phyloP scores from a whole-genome alignment of 2,113 vertebrate species.

The Silurus asotus region DNA sequence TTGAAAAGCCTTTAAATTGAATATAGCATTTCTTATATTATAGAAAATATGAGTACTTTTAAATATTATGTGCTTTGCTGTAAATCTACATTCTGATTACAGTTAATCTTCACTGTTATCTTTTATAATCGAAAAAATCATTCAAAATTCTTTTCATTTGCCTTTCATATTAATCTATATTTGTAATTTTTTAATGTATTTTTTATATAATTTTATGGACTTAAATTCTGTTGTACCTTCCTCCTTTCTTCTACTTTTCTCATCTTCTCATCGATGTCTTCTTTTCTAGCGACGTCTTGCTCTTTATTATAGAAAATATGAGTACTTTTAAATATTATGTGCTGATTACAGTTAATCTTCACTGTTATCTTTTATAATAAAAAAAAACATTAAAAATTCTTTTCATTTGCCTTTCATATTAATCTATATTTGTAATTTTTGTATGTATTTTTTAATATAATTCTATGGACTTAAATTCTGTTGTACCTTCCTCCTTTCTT shows the following conservation, averaged over 20 bases:
- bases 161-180: not conserved
- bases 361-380: not conserved
- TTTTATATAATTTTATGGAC: not conserved
- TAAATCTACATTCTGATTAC: not conserved
- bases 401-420: not conserved
- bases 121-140: not conserved
- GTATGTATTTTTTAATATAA: not conserved
- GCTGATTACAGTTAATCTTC: not conserved
- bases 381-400: not conserved
- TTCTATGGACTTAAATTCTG: not conserved
- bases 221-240: conserved; percentile 62
- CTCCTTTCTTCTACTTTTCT: conserved; percentile 69
- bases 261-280: conserved; percentile 76
- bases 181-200: not conserved
- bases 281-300: conserved; percentile 62
- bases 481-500: conserved; percentile 73
- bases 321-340: not conserved
- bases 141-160: not conserved
- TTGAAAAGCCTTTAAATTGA: too few relatives aligned
- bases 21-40: too few relatives aligned
- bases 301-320: conserved; percentile 47
- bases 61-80: not conserved
- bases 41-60: too few relatives aligned
- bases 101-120: not conserved
- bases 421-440: not conserved